These are phyloP conservation scores for Leuciscus waleckii DNA, from an alignment of 2,797 vertebrate genomes.

Conservation along the genomic window DNA sequence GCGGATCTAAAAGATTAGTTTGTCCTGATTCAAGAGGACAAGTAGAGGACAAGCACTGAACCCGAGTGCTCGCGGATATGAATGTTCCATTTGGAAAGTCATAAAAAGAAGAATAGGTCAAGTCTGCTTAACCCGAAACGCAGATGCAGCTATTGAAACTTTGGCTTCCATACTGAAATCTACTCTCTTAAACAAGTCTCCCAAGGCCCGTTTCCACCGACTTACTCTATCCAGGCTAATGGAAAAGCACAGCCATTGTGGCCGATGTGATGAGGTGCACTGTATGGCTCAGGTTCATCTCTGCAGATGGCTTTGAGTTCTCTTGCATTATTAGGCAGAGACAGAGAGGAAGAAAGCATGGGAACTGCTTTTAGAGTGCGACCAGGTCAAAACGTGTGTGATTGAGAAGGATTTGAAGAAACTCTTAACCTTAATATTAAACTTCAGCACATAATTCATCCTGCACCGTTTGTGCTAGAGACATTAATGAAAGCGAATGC, in stretches of 20 bases:
- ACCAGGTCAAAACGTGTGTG: neutral
- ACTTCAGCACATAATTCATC: neutral
- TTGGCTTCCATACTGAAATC: conserved; percentile 54
- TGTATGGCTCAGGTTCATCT: neutral
- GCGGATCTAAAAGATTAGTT: neutral
- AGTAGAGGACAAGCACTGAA: neutral
- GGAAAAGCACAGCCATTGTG: conserved; percentile 49
- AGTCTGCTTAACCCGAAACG: conserved; percentile 35
- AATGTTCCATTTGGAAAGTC: conserved; percentile 62
- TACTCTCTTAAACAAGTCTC: conserved; percentile 58
- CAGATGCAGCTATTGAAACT: conserved; percentile 57
- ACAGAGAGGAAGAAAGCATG: conserved; percentile 35
- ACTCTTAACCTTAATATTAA: neutral
- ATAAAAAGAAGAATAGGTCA: conserved; percentile 47
- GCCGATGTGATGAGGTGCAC: conserved; percentile 36
- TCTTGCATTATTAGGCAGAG: conserved; percentile 9
- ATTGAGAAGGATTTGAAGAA: neutral
- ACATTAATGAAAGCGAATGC: neutral
- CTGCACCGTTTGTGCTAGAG: neutral
- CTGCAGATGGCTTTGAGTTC: conserved; percentile 21
- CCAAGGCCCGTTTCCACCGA: conserved; percentile 40
- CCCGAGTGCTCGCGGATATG: conserved; percentile 1
- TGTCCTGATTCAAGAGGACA: conserved; percentile 17
- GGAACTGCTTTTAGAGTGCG: conserved; percentile 29
- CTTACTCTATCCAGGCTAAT: conserved; percentile 49